Evolutionary conservation across 37 sponge, comb jelly and placozoan genomes (phyloP), one percentile per base, ranked within the genome.

Genomic region (Petrosia ficiformis): DNA sequence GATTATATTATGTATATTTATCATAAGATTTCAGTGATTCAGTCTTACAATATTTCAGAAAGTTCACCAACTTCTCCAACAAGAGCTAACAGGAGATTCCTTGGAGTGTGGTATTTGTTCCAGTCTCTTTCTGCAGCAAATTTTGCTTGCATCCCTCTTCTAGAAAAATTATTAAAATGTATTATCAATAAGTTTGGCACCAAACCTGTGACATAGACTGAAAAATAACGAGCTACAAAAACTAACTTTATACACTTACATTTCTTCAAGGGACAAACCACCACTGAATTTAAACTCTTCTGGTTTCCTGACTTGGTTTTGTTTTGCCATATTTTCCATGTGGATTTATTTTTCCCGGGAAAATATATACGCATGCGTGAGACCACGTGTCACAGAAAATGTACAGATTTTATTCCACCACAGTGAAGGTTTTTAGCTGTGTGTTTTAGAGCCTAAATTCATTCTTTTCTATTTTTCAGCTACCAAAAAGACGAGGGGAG

Each of bases 31-130:
- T n/a, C n/a, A n/a, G n/a, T n/a, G n/a, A n/a, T n/a, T n/a, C n/a
- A n/a, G n/a, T n/a, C 90, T 81, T 73, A 90, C 90, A 90, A 90
- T 72, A 90, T 57, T 71, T 90, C 90, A 1, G 90, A 84, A 28
- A 90, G 79, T 68, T 90, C 86, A 57, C 90, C 90, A 6, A 90
- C 90, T 61, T 90, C 90, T 41, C 90, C 90, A 38, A 85, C 82
- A 76, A 89, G 65, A 24, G 85, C 89, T 30, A 89, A 68, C 35
- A 89, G 80, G 10, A 89, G 42, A 65, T 89, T 89, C 25, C 89
- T 73, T 2, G 89, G 89, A 21, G 80, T 75, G 63, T 83, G 85
- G 54, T 68, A 89, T 56, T 89, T n/a, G 25, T 67, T 80, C 89
- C 89, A 89, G 52, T 83, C 58, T 34, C 89, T 44, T 64, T 83